Conservation (phyloP, 2,888 invertebrate species). For the Eupeodes latifasciatus region DNA sequence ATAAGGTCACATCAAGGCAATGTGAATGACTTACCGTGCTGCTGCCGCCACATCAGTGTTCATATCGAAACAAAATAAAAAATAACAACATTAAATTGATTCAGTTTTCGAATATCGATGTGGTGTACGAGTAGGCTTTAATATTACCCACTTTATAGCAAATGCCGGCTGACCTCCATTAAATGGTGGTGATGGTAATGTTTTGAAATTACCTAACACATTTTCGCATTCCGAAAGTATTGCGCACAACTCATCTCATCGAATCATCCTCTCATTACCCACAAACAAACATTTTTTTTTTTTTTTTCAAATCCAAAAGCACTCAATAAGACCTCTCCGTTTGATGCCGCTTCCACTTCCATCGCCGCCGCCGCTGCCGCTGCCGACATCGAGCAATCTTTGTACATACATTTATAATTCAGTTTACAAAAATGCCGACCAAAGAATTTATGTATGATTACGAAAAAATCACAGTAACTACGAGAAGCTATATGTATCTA, state of each 20-base stretch:
- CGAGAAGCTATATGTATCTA: neutral
- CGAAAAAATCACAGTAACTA: conserved; percentile 62
- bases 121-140: neutral
- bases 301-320: conserved; percentile 20
- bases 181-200: neutral
- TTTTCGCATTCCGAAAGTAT: conserved; percentile 30
- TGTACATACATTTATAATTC: neutral
- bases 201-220: conserved; percentile 64
- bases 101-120: neutral
- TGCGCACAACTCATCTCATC: conserved; percentile 20
- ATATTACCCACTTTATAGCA: conserved; percentile 50
- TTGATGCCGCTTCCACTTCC: too few relatives aligned
- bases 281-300: too few relatives aligned
- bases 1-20: conserved; percentile 73
- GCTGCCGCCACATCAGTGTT: conserved; percentile 22
- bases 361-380: neutral
- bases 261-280: conserved; percentile 26
- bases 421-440: conserved; percentile 12
- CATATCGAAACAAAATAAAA: neutral
- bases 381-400: conserved; percentile 28
- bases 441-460: conserved; percentile 62
- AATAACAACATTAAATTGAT: conserved; percentile 28
- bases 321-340: conserved; percentile 49
- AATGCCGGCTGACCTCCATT: conserved; percentile 31
- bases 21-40: conserved; percentile 57